A percentile compares a stretch with the other conserved stretches of the same genome.
phyloP scores from a whole-genome alignment of 1,140 invertebrate species.

The Musca vetustissima region DNA sequence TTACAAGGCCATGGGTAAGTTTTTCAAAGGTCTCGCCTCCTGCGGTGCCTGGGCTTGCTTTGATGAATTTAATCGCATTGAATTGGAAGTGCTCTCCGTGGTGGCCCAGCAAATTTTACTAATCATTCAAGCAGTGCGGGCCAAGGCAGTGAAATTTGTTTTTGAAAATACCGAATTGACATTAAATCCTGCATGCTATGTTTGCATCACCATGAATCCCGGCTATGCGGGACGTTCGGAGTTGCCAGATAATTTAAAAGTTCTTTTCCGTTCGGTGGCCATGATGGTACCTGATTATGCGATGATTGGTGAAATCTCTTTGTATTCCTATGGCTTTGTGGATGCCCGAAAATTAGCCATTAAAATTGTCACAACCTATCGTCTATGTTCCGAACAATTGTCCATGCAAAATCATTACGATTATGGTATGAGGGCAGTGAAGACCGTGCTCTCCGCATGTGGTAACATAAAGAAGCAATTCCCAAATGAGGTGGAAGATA shows the following conservation, averaged over 20 bases:
- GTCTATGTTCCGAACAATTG: conserved; percentile 86
- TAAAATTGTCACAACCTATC: conserved; percentile 88
- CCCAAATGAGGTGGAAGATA: conserved; percentile 79
- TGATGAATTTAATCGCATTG: conserved; percentile 94
- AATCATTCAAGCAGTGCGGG: conserved; percentile 78
- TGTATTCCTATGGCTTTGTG: conserved; percentile 87
- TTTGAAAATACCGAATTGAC: conserved; percentile 84
- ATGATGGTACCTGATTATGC: conserved; percentile 96
- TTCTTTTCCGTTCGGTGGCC: conserved; percentile 86
- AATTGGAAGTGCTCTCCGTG: conserved; percentile 82
- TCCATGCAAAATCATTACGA: conserved; percentile 87
- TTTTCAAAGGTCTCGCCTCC: conserved; percentile 84
- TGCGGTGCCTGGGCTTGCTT: conserved; percentile 93
- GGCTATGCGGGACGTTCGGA: conserved; percentile 73
- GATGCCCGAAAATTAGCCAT: conserved; percentile 77
- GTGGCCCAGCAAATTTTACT: conserved; percentile 82
- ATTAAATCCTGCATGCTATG: conserved; percentile 79
- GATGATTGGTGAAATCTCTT: conserved; percentile 86
- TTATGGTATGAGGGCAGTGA: conserved; percentile 85
- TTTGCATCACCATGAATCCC: conserved; percentile 94
- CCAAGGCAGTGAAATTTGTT: conserved; percentile 69
- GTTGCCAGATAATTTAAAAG: conserved; percentile 88
- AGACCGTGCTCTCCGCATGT: conserved; percentile 81
- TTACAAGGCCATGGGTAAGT: conserved; percentile 91
- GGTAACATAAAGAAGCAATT: conserved; percentile 83